Percentiles rank a stretch among this genome's conserved stretches.
These are phyloP conservation scores for Tauraco hartlaubi DNA, from an alignment of 2,797 vertebrate genomes.

Conservation along the genomic window DNA sequence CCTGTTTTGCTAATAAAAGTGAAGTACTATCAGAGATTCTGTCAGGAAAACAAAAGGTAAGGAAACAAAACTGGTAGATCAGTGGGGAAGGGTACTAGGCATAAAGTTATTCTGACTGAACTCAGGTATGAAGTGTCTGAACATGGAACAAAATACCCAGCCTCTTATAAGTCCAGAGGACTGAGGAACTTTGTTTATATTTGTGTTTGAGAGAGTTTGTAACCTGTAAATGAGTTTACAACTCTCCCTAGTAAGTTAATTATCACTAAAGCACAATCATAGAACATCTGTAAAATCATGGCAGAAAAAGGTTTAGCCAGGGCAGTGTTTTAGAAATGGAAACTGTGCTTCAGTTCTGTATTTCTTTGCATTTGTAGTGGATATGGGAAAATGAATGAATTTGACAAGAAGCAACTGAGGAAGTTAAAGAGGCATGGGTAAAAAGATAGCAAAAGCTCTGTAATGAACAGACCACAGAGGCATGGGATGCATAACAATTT, in stretches of 20 bases:
- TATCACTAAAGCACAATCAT: not conserved
- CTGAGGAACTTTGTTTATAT: not conserved
- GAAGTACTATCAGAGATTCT: not conserved
- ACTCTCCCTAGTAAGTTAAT: not conserved
- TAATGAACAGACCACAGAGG: not conserved
- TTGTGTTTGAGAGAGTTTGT: not conserved
- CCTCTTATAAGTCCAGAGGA: not conserved
- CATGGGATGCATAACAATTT: not conserved
- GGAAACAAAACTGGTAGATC: not conserved
- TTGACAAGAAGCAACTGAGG: not conserved
- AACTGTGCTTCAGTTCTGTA: not conserved
- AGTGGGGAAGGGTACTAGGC: fast-evolving
- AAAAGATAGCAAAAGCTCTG: not conserved
- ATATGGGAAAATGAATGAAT: not conserved
- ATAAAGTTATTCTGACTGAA: not conserved
- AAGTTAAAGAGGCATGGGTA: not conserved
- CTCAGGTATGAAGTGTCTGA: not conserved
- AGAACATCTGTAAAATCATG: not conserved
- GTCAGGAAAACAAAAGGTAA: not conserved
- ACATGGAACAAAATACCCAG: not conserved
- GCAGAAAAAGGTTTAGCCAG: not conserved
- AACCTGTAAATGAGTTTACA: not conserved
- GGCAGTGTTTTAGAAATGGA: not conserved
- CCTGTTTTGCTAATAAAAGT: not conserved
- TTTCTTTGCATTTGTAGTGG: not conserved